Percentiles rank a stretch among this genome's conserved stretches.
Evolutionary conservation across 2,888 invertebrate species (phyloP).

Genomic region (Polyploca ridens): DNA sequence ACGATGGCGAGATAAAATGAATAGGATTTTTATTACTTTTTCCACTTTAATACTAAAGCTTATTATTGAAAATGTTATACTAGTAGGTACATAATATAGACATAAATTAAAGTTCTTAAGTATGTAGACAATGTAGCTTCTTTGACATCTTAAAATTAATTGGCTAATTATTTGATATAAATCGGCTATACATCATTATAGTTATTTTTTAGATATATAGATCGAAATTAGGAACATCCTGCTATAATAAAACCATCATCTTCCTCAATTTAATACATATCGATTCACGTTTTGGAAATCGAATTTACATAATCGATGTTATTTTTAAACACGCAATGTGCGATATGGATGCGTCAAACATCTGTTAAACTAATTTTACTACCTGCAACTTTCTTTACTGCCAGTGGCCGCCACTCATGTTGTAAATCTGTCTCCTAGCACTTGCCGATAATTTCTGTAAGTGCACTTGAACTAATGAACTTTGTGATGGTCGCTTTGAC

Average conservation of each 20-base stretch:
- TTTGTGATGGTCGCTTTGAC: no score
- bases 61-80: background rate
- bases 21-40: background rate
- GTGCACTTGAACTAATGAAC: no score
- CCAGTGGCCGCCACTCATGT: no score
- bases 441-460: no score
- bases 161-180: no score
- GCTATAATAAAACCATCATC: background rate
- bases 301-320: constrained; percentile 53
- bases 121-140: no score
- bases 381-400: background rate
- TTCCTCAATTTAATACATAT: constrained; percentile 16
- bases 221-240: background rate
- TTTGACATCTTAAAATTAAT: no score
- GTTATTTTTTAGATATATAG: background rate
- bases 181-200: no score
- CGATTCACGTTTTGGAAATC: constrained; percentile 29
- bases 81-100: no score
- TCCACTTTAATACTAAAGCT: background rate
- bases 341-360: constrained; percentile 41
- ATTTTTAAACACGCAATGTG: constrained; percentile 38
- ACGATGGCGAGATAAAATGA: background rate
- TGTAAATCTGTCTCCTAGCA: no score
- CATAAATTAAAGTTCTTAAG: no score
- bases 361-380: constrained; percentile 10